Evolutionary conservation across 92 coral and sea anemone genomes (phyloP), one percentile per base, ranked within the genome.

Genomic region (Zoanthus gigantus): DNA sequence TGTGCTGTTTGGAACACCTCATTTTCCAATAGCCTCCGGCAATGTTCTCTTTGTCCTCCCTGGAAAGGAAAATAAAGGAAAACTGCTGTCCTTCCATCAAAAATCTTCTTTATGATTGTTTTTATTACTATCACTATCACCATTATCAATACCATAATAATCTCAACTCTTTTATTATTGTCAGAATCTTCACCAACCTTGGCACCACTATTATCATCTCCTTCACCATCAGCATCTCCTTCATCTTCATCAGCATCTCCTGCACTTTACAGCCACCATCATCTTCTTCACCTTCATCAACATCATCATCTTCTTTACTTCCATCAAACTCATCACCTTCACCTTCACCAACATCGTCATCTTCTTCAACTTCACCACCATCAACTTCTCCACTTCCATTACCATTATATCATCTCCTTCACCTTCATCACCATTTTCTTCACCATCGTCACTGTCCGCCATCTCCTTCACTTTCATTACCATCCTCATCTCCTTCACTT

Each of bases 21-120:
- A 97, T 97, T 84, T 97, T 97, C 99, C 99, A 97, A 68, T 97
- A 97, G 29, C 99, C 99, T 47, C 99, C 99, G 87, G 90, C 77
- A 4, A 95, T 95, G 85, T 97, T 97, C 61, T 95, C 98, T 72
- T 88, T 82, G 83, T 97, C 99, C 76, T 97, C 99, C 99, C 98
- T 96, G 74, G 6, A 16, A 15, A 72, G 12, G 4, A 14, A 4
- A 29, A 14, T 23, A 23, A 28, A 12, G 10, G 4, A 23, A n/a
- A 16, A 2, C 9, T 31, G 47, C 7, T 9, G 15, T 11, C 16
- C 31, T 14, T 63, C 69, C 12, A 13, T 16, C 23, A 63, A 17
- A 16, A 16, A 16, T 23, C 1, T 63, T 8, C 42, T 37, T 4
- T 37, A 37, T 37, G 42, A 63, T 15, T 23, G 29, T 63, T 23